Evolutionary conservation across 2,888 invertebrate genomes (phyloP), one percentile per base, ranked within the genome.

Genomic region (Metallyticus violacea): DNA sequence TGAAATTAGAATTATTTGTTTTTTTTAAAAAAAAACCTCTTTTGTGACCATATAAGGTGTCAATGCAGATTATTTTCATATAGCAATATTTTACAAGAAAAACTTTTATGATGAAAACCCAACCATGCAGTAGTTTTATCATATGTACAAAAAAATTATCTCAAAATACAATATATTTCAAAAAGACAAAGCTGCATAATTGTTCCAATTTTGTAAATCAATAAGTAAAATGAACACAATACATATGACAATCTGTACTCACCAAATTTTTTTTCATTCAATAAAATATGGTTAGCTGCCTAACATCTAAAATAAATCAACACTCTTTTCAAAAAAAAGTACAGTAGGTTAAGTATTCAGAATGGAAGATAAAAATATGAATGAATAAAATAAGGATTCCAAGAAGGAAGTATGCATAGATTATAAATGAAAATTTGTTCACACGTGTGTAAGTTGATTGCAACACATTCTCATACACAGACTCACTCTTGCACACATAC

Each of bases 221-320:
- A 87, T 86, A 85, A 85, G 85, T 87, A 87, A 85, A 80, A 85
- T 87, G 87, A 88, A 88, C 88, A 88, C 88, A 86, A 88, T 87
- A 86, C 84, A 26, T 85, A 27, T 85, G 77, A 15, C 40, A 40
- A 62, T 76, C 82, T 29, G 62, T 82, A 77, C 25, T 86, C 86
- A 82, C 79, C 81, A 77, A 84, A 84, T 82, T 86, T 78, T 79
- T 86, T 62, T 87, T 86, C 86, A 86, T 86, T 87, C 83, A 77
- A 27, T 85, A 84, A 88, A 88, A 83, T 40, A 82, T 87, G 87
- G 87, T 88, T 88, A 88, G 88, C 88, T 88, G 88, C 88, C 87
- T 86, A 87, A 80, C 77, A 86, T 80, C 85, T 86, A 85, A 81
- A 83, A 84, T 80, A 85, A 86, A 85, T 85, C 87, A 87, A 87